A percentile compares a stretch with the other conserved stretches of the same genome.
Conservation (phyloP, 2,888 invertebrate species). For the Rutpela maculata region DNA sequence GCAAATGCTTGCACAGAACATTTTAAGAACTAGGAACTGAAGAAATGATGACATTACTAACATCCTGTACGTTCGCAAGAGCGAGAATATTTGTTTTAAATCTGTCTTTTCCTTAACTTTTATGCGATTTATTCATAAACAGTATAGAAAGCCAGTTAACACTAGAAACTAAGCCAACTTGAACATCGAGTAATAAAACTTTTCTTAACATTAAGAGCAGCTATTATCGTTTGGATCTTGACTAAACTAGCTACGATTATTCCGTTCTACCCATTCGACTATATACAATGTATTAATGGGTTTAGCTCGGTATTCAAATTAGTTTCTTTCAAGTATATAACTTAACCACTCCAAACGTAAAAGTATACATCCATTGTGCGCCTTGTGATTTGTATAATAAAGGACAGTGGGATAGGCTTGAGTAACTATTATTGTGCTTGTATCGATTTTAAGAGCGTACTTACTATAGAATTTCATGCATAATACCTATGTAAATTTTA, state of each 20-base stretch:
- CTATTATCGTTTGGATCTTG: conserved; percentile 13
- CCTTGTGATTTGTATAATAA: conserved; percentile 21
- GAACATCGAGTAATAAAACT: neutral
- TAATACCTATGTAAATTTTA: neutral
- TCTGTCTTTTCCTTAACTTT: no score
- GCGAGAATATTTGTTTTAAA: no score
- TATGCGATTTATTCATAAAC: neutral
- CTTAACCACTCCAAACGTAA: conserved; percentile 22
- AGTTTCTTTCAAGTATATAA: conserved; percentile 28
- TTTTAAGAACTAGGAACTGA: no score
- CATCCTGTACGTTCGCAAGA: no score
- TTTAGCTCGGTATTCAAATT: conserved; percentile 28
- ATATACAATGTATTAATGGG: conserved; percentile 20
- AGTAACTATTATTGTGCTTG: conserved; percentile 10
- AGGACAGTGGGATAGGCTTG: conserved; percentile 12
- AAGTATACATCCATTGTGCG: conserved; percentile 14
- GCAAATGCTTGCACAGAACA: no score
- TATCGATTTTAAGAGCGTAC: neutral
- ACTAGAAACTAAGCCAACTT: neutral
- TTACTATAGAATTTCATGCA: neutral
- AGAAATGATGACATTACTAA: no score
- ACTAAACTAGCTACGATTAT: conserved; percentile 17
- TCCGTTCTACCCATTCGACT: conserved; percentile 5
- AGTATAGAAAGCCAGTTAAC: neutral
- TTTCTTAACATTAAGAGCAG: neutral